Evolutionary conservation across 1,140 invertebrate genomes (phyloP), one percentile per base, ranked within the genome.

Genomic region (Pectinophora gossypiella): DNA sequence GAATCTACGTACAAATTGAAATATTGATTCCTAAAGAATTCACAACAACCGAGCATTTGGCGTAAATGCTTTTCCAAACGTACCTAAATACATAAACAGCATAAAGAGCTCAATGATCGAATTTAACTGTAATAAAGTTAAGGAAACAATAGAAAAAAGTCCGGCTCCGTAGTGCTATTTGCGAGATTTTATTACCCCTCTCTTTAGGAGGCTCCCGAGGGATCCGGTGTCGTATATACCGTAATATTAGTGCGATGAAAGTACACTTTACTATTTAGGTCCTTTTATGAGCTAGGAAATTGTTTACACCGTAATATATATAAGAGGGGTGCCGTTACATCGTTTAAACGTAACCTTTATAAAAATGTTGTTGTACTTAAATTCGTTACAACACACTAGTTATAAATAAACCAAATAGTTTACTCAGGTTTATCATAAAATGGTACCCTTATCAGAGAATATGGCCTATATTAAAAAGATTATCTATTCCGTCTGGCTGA

Each of bases 71-170:
- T 12, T 32, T 12, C 27, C 9, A 32, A 32, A 9, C 9, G 27
- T 12, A n/a, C 9, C 27, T 32, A 3, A n/a, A n/a, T n/a, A n/a
- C n/a, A n/a, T n/a, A n/a, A n/a, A n/a, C n/a, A n/a, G n/a, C n/a
- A n/a, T n/a, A n/a, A n/a, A n/a, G n/a, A n/a, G n/a, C 23, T 27
- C 5, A 27, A 27, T 27, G 5, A 18, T 6, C n/a, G 36, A 7
- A 40, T 40, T 40, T 40, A 40, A 40, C 1, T 46, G 21, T 22
- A 46, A 22, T 46, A 22, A 46, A 46, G 23, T 27, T 46, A 27
- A 12, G 20, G n/a, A 46, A 46, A 46, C 44, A 27, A 46, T 22
- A 46, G 19, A 23, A 22, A n/a, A 13, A 15, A 23, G 44, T 21
- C 44, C 43, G 20, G 43, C 18, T 12, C 18, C 20, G 19, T 20